phyloP scores from a whole-genome alignment of 2,888 invertebrate species.

The Pasiphila rectangulata region DNA sequence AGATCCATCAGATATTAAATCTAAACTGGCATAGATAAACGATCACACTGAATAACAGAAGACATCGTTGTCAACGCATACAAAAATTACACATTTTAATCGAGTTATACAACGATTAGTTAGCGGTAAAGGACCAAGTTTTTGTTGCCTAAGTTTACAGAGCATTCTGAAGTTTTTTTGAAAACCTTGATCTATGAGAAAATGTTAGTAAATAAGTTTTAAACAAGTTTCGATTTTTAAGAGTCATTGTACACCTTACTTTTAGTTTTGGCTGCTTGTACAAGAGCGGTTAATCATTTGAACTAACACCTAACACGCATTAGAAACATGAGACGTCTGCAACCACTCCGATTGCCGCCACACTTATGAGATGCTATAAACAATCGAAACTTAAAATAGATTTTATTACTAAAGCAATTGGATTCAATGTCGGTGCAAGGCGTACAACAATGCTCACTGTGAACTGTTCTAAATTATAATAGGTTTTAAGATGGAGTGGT shows the following conservation, averaged over 20 bases:
- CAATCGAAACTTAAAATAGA: constrained; percentile 68
- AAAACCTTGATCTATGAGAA: not conserved
- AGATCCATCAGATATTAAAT: too few relatives aligned
- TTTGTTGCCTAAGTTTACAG: too few relatives aligned
- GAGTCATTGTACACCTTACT: too few relatives aligned
- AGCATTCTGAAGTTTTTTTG: too few relatives aligned
- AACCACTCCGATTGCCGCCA: constrained; percentile 61
- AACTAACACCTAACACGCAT: constrained; percentile 57
- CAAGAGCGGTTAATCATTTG: constrained; percentile 59
- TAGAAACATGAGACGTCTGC: constrained; percentile 67
- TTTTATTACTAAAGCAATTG: constrained; percentile 69
- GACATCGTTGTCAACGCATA: too few relatives aligned
- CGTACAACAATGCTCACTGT: constrained; percentile 54
- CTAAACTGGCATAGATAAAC: too few relatives aligned
- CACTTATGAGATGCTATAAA: constrained; percentile 62
- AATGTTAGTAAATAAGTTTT: too few relatives aligned
- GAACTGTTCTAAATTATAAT: constrained; percentile 43
- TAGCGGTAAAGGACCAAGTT: too few relatives aligned
- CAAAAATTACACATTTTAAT: too few relatives aligned
- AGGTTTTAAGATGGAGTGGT: constrained; percentile 46
- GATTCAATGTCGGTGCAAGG: constrained; percentile 66
- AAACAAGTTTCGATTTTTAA: too few relatives aligned
- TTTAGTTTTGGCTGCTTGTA: constrained; percentile 44
- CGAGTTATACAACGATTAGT: too few relatives aligned
- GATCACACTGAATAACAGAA: too few relatives aligned